Evolutionary conservation across 2,113 vertebrate genomes (phyloP).

Genomic region (Scytalopus superciliaris): DNA sequence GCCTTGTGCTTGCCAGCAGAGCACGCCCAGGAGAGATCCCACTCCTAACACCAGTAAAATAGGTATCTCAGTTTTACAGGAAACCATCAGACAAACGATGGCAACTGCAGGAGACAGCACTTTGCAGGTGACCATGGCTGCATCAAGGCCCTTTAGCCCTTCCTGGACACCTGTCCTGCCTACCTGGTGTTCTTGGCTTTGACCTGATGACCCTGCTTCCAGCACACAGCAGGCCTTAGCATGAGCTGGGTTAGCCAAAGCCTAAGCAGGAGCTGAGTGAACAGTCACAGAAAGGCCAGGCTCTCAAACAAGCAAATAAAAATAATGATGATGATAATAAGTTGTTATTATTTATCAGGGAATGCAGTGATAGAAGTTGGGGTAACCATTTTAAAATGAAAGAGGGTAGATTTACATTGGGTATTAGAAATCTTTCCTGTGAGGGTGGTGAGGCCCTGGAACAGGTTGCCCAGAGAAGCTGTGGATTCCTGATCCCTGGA

Average conservation of each 20-base stretch:
- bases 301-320: not conserved
- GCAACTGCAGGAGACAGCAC: not conserved
- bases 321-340: not conserved
- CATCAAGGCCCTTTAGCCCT: not conserved
- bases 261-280: not conserved
- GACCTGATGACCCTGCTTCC: not conserved
- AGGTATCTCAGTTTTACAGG: not conserved
- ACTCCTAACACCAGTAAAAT: not conserved
- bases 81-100: not conserved
- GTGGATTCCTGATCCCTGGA: not conserved
- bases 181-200: not conserved
- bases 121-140: not conserved
- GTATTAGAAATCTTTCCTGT: not conserved
- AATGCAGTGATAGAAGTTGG: not conserved
- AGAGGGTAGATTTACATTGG: not conserved
- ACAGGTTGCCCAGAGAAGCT: not conserved
- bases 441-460: not conserved
- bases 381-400: not conserved
- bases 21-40: not conserved
- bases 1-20: not conserved
- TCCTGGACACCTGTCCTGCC: not conserved
- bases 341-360: not conserved
- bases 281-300: not conserved
- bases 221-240: not conserved
- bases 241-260: not conserved